Evolutionary conservation across 2,797 vertebrate genomes (phyloP).

Genomic region (Percopsis omiscomaycus): DNA sequence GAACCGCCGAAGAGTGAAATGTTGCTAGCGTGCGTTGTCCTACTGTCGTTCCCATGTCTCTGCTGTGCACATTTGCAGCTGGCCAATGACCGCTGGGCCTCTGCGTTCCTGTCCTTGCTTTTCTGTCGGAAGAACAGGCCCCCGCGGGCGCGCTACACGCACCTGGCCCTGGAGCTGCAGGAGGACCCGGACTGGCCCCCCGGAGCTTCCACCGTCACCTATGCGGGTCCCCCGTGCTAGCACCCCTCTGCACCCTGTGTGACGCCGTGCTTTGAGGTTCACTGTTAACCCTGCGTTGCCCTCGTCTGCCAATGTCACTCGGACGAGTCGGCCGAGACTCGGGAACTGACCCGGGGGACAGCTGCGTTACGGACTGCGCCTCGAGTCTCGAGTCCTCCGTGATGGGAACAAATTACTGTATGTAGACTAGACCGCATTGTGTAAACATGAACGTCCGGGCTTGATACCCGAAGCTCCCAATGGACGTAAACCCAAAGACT

Average conservation of each 20-base stretch:
- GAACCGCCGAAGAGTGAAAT: no score
- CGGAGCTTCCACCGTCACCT: conserved; percentile 86
- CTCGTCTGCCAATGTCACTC: not conserved
- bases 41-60: not conserved
- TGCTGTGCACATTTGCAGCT: conserved; percentile 67
- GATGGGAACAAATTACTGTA: not conserved
- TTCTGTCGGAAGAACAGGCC: conserved; percentile 75
- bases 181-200: conserved; percentile 93
- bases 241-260: conserved; percentile 34
- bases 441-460: no score
- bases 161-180: conserved; percentile 89
- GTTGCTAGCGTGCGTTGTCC: no score
- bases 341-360: no score
- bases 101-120: conserved; percentile 75
- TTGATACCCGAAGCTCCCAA: no score
- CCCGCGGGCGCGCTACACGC: conserved; percentile 87
- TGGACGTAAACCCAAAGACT: no score
- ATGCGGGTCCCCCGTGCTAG: conserved; percentile 69
- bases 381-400: not conserved
- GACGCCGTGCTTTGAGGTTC: conserved; percentile 18
- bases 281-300: conserved; percentile 16
- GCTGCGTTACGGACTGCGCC: no score
- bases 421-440: no score
- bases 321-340: no score
- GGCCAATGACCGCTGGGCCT: conserved; percentile 73